Percentiles rank a stretch among this genome's conserved stretches.
Evolutionary conservation across 2,113 vertebrate genomes (phyloP).

Genomic region (Cottus gobio): DNA sequence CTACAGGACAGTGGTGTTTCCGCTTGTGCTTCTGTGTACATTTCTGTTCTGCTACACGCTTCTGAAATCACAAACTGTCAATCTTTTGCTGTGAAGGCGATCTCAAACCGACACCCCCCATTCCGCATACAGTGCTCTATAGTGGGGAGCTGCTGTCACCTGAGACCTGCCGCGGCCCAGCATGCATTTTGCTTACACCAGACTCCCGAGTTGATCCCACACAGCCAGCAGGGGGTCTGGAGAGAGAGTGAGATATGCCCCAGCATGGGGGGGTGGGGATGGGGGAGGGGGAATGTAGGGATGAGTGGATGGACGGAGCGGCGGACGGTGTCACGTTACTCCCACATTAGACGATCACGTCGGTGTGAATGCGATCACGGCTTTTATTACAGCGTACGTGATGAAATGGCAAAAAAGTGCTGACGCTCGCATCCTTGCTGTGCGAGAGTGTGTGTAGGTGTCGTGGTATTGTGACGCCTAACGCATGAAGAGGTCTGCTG

Average conservation of each 20-base stretch:
- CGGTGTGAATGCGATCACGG: slow-evolving; percentile 55
- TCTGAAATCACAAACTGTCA: slow-evolving; percentile 33
- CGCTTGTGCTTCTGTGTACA: slow-evolving; percentile 31
- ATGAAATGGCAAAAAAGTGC: slow-evolving; percentile 63
- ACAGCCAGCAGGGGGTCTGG: slow-evolving; percentile 42
- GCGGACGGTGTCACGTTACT: slow-evolving; percentile 48
- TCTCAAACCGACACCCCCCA: slow-evolving; percentile 16
- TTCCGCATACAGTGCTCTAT: slow-evolving; percentile 43
- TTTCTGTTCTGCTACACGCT: slow-evolving; percentile 39
- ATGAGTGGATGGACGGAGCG: slow-evolving; percentile 36
- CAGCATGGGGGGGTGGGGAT: not conserved
- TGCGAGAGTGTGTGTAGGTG: not conserved
- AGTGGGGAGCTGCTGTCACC: slow-evolving; percentile 56
- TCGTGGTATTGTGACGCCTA: slow-evolving; percentile 43
- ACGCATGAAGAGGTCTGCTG: slow-evolving; percentile 46
- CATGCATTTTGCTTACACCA: slow-evolving; percentile 46
- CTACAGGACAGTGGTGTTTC: slow-evolving; percentile 43
- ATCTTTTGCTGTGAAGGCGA: slow-evolving; percentile 15
- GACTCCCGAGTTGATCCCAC: slow-evolving; percentile 46
- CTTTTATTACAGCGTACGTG: slow-evolving; percentile 67
- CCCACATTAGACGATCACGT: slow-evolving; percentile 47
- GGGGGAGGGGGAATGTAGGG: slow-evolving; percentile 6
- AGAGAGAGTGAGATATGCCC: slow-evolving; percentile 32
- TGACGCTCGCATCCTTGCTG: slow-evolving; percentile 50
- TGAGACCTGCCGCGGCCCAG: slow-evolving; percentile 46